Evolutionary conservation across 2,797 vertebrate species (phyloP), one percentile per base, ranked within the genome.

Genomic region (Hipposideros larvatus): DNA sequence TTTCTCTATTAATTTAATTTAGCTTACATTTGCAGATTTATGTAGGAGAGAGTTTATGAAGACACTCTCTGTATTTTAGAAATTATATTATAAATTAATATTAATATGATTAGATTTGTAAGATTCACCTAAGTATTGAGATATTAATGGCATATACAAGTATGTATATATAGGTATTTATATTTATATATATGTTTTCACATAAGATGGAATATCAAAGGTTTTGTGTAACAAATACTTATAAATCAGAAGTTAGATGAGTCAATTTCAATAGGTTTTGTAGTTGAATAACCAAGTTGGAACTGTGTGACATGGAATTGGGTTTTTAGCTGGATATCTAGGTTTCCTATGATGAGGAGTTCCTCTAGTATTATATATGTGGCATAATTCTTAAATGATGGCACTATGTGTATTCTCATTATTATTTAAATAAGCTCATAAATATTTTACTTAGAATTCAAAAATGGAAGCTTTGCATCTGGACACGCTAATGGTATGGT

Each of bases 371-470:
- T 79, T 92, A 66, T 68, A 28, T 41, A 80, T 53, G 63, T 57
- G 41, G 46, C 73, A 71, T 96, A 87, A 97, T 94, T 95, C 89
- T 85, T 96, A 88, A 93, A 91, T 0, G n/a, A 95, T 79, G 43
- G 71, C 61, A 73, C 83, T 92, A 11, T 26, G 57, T 78, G 51
- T n/a, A 71, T 95, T 79, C 53, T 96, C 95, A 97, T 98, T 95
- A 97, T 94, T 97, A 97, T 98, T 98, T 97, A 97, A 97, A 97
- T 96, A 88, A 89, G 26, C 55, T 95, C 75, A 97, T 97, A 97
- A 95, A 98, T 95, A 96, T 94, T 98, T 97, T 78, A 98, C 71
- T 89, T 94, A 80, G 46, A 91, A 90, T 94, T 96, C 71, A 95
- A 88, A 78, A 96, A 97, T 95, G 87, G 83, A 97, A 92, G 84